Conservation (phyloP, 1,140 invertebrate genomes). For the Hermatobates lingyangjiaoensis region DNA sequence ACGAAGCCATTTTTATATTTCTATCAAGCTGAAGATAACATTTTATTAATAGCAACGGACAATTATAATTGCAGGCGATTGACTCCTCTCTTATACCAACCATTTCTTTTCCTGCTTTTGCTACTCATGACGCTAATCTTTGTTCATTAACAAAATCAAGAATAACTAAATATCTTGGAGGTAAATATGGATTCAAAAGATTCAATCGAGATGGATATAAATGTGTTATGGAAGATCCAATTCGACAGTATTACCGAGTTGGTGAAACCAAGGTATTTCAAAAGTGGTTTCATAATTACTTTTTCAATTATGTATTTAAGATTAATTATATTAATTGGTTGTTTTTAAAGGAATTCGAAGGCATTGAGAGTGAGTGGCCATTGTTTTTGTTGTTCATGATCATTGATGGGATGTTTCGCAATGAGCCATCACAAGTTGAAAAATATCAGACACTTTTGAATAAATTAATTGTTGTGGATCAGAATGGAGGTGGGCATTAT, state of each 20-base stretch:
- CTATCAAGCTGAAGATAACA: no score
- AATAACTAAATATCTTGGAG: conserved; percentile 65
- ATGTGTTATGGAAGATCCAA: conserved; percentile 67
- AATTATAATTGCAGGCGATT: conserved; percentile 49
- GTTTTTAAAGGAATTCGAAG: conserved; percentile 65
- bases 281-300: background rate
- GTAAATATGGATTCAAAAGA: conserved; percentile 82
- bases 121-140: conserved; percentile 81
- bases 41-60: no score
- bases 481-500: conserved; percentile 48
- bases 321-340: conserved; percentile 3
- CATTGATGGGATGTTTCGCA: conserved; percentile 82
- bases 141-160: conserved; percentile 76
- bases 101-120: conserved; percentile 93
- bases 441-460: conserved; percentile 76
- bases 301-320: conserved; percentile 10
- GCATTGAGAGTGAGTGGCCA: conserved; percentile 95
- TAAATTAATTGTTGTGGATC: conserved; percentile 51
- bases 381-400: conserved; percentile 90
- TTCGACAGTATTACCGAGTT: conserved; percentile 45
- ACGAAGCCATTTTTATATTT: background rate
- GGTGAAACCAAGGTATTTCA: conserved; percentile 44
- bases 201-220: conserved; percentile 92
- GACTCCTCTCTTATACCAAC: conserved; percentile 79
- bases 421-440: conserved; percentile 74